Evolutionary conservation across 1,140 invertebrate species (phyloP).

Genomic region (Atta colombica): DNA sequence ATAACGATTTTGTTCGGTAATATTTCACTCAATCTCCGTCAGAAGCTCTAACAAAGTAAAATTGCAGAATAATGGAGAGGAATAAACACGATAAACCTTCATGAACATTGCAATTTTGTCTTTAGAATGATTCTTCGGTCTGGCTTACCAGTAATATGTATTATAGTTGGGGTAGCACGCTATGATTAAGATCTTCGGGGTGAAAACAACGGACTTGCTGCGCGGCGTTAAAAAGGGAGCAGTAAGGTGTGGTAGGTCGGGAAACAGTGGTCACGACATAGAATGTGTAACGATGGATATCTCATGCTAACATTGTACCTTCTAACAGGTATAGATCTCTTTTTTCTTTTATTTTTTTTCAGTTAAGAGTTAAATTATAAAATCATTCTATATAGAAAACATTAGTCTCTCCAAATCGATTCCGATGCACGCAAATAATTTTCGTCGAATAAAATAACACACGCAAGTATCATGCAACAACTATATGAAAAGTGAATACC

Average conservation of each 20-base stretch:
- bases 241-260: constrained; percentile 63
- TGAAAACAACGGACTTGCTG: constrained; percentile 45
- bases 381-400: not conserved
- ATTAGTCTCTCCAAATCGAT: not conserved
- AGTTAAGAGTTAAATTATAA: not conserved
- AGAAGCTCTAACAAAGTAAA: constrained; percentile 15
- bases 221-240: constrained; percentile 56
- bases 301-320: constrained; percentile 62
- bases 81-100: constrained; percentile 13
- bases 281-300: constrained; percentile 64
- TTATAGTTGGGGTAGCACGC: constrained; percentile 29
- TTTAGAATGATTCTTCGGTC: constrained; percentile 21
- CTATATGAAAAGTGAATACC: not conserved
- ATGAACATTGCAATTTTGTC: constrained; percentile 37
- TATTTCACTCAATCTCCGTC: not conserved
- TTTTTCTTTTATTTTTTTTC: not conserved
- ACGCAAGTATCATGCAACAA: not conserved
- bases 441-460: not conserved
- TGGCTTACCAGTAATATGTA: constrained; percentile 16
- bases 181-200: constrained; percentile 52
- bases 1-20: not conserved
- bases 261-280: constrained; percentile 55
- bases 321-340: constrained; percentile 38
- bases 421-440: not conserved
- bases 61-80: not conserved